Base-by-base conservation (phyloP, 2,113 vertebrate genomes). In the Trematomus loennbergii region DNA sequence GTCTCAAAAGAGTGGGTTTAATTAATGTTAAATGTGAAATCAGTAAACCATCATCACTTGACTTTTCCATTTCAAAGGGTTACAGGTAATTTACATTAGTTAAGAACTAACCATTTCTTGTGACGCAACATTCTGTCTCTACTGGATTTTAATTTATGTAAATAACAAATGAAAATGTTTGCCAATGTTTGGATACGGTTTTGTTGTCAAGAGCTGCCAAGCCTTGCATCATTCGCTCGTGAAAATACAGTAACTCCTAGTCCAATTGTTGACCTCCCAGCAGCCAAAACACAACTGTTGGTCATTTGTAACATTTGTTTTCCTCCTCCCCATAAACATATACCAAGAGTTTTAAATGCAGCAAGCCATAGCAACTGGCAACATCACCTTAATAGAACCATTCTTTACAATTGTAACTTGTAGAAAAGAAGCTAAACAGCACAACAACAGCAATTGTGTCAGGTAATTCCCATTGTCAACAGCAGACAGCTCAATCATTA, bases 401-500 rank as follows among this genome's bases (percentile, higher is more conserved):
- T 78, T 81, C 64, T 70, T 85, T 52, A 71, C 64, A 13, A 58
- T 72, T 76, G 69, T 36, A 67, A 63, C 43, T 22, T 48, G 52
- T 71, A 72, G 66, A 67, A 86, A 86, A 65, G 12, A 54, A 71
- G 66, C 58, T 70, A 66, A 77, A 81, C 67, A 60, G 61, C 46
- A 74, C 72, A 81, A 81, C 63, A 78, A 75, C 77, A 83, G 54
- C 74, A 73, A 59, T 86, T 77, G 53, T 83, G 69, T 80, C 54
- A 62, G 81, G 59, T 87, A 80, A 88, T 89, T 78, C 63, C 80
- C 62, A 77, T 83, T 72, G 87, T 88, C 88, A 84, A 73, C 70
- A 84, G 63, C 84, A 84, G 84, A 69, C 82, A 70, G 76, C 71
- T 79, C 54, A 88, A 82, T 91, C 78, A 86, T 78, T 87, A 78